Evolutionary conservation across 2,113 vertebrate genomes (phyloP).

Genomic region (Stigmatopora nigra): DNA sequence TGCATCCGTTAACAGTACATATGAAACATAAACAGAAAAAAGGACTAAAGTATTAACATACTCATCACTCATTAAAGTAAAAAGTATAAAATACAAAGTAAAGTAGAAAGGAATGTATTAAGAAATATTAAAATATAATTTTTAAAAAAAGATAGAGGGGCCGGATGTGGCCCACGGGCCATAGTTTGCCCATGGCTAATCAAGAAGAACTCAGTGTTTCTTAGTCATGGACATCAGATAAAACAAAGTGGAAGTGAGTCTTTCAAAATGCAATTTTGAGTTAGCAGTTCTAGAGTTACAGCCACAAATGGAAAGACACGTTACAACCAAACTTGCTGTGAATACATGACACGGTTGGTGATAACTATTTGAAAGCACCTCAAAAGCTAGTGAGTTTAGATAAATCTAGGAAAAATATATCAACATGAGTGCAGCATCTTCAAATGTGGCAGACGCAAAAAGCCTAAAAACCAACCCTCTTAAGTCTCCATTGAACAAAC

Average conservation of each 20-base stretch:
- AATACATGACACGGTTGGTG: slow-evolving; percentile 43
- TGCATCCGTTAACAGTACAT: too few species aligned
- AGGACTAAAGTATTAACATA: too few species aligned
- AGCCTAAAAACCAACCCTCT: background rate
- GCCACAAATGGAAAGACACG: slow-evolving; percentile 54
- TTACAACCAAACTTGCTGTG: slow-evolving; percentile 46
- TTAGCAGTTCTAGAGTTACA: slow-evolving; percentile 21
- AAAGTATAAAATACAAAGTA: too few species aligned
- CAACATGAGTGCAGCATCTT: slow-evolving; percentile 31
- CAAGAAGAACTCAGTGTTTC: slow-evolving; percentile 26
- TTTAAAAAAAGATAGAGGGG: too few species aligned
- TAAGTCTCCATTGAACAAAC: background rate
- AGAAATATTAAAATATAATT: too few species aligned
- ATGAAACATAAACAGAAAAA: too few species aligned
- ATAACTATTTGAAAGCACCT: slow-evolving; percentile 46
- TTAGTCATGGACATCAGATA: slow-evolving; percentile 24
- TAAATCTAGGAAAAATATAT: slow-evolving; percentile 55
- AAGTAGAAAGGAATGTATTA: too few species aligned
- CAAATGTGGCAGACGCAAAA: slow-evolving; percentile 21
- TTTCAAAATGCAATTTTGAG: background rate
- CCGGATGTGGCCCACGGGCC: too few species aligned
- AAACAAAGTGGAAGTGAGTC: slow-evolving; percentile 38
- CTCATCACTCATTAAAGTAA: too few species aligned
- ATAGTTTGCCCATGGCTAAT: too few species aligned
- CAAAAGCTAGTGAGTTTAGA: slow-evolving; percentile 42